These are phyloP conservation scores for Drosophila ambigua DNA, from an alignment of 1,140 invertebrate genomes.

Conservation along the genomic window DNA sequence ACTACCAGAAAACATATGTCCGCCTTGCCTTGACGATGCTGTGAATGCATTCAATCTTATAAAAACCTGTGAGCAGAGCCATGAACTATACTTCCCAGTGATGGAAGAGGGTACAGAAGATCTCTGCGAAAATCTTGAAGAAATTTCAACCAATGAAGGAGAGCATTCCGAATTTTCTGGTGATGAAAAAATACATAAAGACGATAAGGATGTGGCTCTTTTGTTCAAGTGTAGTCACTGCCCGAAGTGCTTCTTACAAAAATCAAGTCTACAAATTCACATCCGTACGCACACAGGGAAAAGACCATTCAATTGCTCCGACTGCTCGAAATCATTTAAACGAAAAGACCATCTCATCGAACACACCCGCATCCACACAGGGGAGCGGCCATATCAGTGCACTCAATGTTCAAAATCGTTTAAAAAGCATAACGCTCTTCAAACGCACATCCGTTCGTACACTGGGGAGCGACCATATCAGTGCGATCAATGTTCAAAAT, in stretches of 20 bases:
- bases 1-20: background rate
- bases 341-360: too few relatives aligned
- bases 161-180: too few relatives aligned
- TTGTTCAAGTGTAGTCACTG: too few relatives aligned
- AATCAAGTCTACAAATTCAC: too few relatives aligned
- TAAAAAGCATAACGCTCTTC: background rate
- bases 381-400: too few relatives aligned
- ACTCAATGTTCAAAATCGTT: background rate
- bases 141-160: too few relatives aligned
- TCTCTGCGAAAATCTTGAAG: too few relatives aligned
- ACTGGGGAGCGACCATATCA: background rate
- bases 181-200: too few relatives aligned
- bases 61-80: background rate
- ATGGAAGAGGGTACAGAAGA: background rate
- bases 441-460: background rate
- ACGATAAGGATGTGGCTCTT: too few relatives aligned
- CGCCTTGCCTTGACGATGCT: background rate
- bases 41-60: background rate
- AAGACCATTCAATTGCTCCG: background rate
- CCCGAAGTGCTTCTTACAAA: too few relatives aligned
- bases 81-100: background rate
- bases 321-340: background rate
- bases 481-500: background rate
- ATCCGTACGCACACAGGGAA: slow-evolving; percentile 2
- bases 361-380: too few relatives aligned